Evolutionary conservation across 2,888 invertebrate genomes (phyloP).

Genomic region (Baccha elongata): DNA sequence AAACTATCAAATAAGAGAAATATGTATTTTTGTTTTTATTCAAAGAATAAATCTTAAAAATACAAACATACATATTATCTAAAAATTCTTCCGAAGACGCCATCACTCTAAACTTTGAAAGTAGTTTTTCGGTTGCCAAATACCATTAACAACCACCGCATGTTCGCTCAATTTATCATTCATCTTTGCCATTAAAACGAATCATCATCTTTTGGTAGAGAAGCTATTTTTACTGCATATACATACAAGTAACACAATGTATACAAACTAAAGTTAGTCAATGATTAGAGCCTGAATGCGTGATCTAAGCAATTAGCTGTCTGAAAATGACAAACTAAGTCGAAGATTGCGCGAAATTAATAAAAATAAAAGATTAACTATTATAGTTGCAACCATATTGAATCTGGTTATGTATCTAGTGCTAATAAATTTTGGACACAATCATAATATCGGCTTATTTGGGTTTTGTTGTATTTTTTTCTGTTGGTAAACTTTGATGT

Average conservation of each 20-base stretch:
- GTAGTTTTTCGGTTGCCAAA: slow-evolving; percentile 52
- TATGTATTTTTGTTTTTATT: not conserved
- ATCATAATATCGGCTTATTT: slow-evolving; percentile 27
- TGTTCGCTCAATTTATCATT: slow-evolving; percentile 40
- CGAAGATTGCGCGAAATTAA: slow-evolving; percentile 9
- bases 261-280: slow-evolving; percentile 5
- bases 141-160: slow-evolving; percentile 7
- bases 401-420: slow-evolving; percentile 8
- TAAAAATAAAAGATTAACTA: slow-evolving; percentile 16
- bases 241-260: too few species aligned
- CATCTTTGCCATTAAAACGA: slow-evolving; percentile 42
- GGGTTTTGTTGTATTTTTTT: not conserved
- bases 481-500: slow-evolving; percentile 1
- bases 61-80: too few species aligned
- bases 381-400: not conserved
- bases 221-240: slow-evolving; percentile 2
- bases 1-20: not conserved
- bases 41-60: too few species aligned
- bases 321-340: slow-evolving; percentile 7
- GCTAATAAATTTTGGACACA: slow-evolving; percentile 14
- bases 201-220: slow-evolving; percentile 14
- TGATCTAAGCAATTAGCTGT: slow-evolving; percentile 59
- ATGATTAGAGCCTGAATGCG: slow-evolving; percentile 55
- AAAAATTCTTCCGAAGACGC: too few species aligned
- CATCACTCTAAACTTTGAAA: slow-evolving; percentile 28